These are phyloP conservation scores for Kryphioiulus occultus DNA, from an alignment of 2,888 invertebrate genomes.

Conservation along the genomic window DNA sequence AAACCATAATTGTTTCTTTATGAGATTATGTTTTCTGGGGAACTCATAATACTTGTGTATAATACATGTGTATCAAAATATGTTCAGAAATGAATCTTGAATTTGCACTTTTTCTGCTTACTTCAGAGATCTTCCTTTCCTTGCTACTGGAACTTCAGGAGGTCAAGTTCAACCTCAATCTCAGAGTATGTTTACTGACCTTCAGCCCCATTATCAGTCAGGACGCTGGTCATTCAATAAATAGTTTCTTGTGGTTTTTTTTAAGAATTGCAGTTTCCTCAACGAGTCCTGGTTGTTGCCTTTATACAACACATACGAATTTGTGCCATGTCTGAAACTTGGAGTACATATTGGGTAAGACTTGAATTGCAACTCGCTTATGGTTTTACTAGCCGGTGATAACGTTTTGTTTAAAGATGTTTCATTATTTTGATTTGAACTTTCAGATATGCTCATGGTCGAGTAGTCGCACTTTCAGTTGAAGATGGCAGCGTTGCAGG, in stretches of 20 bases:
- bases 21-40: too few relatives aligned
- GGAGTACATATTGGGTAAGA: slow-evolving; percentile 32
- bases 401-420: neutral
- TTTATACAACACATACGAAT: slow-evolving; percentile 32
- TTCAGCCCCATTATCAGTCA: neutral
- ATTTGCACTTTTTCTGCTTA: neutral
- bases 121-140: slow-evolving; percentile 46
- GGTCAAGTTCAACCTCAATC: slow-evolving; percentile 43
- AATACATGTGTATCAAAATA: neutral
- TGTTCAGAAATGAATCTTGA: neutral
- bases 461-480: slow-evolving; percentile 21
- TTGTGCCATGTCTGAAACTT: neutral
- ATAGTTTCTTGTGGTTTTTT: neutral
- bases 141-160: slow-evolving; percentile 44
- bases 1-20: too few relatives aligned
- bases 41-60: too few relatives aligned
- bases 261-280: slow-evolving; percentile 46
- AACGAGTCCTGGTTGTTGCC: slow-evolving; percentile 47
- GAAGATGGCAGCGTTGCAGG: slow-evolving; percentile 47
- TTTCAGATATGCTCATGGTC: slow-evolving; percentile 41
- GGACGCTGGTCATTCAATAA: neutral
- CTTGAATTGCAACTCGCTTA: neutral
- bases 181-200: neutral
- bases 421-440: neutral
- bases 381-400: neutral